A percentile compares a stretch with the other conserved stretches of the same genome.
Conservation (phyloP, 2,113 vertebrate genomes). For the Smithornis capensis region DNA sequence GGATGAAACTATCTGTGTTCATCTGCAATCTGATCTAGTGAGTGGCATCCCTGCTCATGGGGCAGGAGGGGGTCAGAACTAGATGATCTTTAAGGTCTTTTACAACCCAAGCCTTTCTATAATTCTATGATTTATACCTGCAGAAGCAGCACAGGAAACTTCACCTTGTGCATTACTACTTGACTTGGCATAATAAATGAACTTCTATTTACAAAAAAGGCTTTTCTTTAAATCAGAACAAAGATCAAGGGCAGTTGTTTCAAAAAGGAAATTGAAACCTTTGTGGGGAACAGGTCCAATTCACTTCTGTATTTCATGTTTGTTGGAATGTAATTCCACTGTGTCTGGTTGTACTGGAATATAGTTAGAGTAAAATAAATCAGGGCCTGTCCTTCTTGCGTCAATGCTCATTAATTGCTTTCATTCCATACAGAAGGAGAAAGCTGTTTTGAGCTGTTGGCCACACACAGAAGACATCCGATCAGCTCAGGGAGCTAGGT, state of each 20-base stretch:
- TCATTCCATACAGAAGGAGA: conserved; percentile 20
- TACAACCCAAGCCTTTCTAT: neutral
- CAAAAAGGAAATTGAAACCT: neutral
- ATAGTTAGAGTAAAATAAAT: conserved; percentile 33
- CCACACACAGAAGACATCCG: neutral
- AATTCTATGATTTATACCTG: neutral
- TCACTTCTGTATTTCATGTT: neutral
- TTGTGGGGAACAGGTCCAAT: neutral
- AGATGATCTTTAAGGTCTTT: neutral
- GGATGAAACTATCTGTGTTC: neutral
- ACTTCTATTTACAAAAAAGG: neutral
- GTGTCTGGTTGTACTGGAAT: neutral
- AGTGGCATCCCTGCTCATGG: neutral
- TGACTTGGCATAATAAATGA: neutral
- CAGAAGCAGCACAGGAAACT: neutral
- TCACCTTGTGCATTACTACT: neutral
- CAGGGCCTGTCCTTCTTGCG: neutral
- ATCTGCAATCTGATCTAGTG: neutral
- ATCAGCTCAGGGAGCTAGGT: conserved; percentile 35
- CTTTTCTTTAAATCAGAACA: neutral
- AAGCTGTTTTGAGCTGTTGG: neutral
- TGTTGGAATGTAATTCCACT: neutral
- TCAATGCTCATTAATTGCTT: conserved; percentile 46
- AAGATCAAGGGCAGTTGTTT: neutral
- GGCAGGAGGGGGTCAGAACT: neutral